Evolutionary conservation across 2,888 invertebrate genomes (phyloP), one percentile per base, ranked within the genome.

Genomic region (Fabriciana adippe): DNA sequence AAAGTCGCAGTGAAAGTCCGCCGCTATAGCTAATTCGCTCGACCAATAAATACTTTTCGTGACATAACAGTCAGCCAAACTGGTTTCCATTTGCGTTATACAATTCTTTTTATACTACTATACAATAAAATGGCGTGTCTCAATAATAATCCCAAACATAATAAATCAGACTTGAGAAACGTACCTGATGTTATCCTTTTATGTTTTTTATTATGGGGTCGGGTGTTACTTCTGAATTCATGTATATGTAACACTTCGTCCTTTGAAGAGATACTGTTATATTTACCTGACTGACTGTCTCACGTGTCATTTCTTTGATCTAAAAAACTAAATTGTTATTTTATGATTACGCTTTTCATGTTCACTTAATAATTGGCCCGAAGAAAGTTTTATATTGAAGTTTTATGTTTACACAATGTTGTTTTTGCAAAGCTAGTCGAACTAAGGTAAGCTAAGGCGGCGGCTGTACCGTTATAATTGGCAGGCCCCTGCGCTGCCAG

Each of bases 1-100:
- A 89, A 88, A 90, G 88, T 85, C 81, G 72, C 78, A 90, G 89
- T 90, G 91, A 91, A 92, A 91, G 90, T 90, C 86, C 81, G 76
- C 73, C 78, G 80, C 80, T 84, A 78, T 76, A 74, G 82, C 87
- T 87, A 88, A 90, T 87, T 87, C 84, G 80, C 78, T 81, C 82
- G 78, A 77, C 83, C 79, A 86, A 86, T 84, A 87, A 87, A 87
- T 83, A 81, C 80, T 84, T 88, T 88, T 89, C 87, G 84, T 91
- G 90, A 89, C 85, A 85, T 79, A 77, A 81, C 79, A 85, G 82
- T 84, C 85, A 83, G 87, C 82, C 72, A 74, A 86, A 90, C 89
- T 86, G 85, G 90, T 89, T 76, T 68, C 82, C 69, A 68, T 77
- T 74, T 75, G 78, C 55, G 69, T 72, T 69, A 71, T 76, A 72